Conservation (phyloP, 2,113 vertebrate genomes). For the Dascyllus trimaculatus region DNA sequence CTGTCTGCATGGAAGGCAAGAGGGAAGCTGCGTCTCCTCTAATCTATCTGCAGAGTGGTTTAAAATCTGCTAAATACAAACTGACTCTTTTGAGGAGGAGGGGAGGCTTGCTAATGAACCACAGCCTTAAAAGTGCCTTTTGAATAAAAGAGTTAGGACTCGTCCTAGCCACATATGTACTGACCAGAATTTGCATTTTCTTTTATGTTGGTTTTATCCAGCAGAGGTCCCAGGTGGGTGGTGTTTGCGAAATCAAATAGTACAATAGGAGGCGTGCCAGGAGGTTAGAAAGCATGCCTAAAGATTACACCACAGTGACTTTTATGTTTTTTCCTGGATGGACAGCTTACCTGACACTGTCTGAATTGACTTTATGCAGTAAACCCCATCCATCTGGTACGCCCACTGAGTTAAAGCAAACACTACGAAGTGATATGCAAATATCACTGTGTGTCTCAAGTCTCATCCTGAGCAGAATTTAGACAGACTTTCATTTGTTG, state of each 20-base stretch:
- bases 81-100: conserved; percentile 15
- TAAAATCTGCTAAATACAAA: conserved; percentile 52
- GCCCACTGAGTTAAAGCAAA: conserved; percentile 55
- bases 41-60: conserved; percentile 29
- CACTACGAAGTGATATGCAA: conserved; percentile 39
- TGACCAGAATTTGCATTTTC: conserved; percentile 3
- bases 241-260: conserved; percentile 36
- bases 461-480: conserved; percentile 34
- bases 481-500: conserved; percentile 20
- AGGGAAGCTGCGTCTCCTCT: conserved; percentile 8
- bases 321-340: conserved; percentile 25
- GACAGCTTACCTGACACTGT: conserved; percentile 48
- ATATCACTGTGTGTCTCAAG: conserved; percentile 19
- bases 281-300: conserved; percentile 28
- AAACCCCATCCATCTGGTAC: conserved; percentile 64
- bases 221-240: conserved; percentile 44
- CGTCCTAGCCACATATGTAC: conserved; percentile 18
- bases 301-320: conserved; percentile 33
- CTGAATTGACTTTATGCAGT: conserved; percentile 38
- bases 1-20: conserved; percentile 9
- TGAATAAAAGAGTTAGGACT: conserved; percentile 11
- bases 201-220: conserved; percentile 43
- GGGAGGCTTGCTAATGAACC: conserved; percentile 16
- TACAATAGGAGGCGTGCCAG: conserved; percentile 24
- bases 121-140: conserved; percentile 17